Base-by-base conservation (phyloP, 2,888 invertebrate species). In the Panorpa germanica region DNA sequence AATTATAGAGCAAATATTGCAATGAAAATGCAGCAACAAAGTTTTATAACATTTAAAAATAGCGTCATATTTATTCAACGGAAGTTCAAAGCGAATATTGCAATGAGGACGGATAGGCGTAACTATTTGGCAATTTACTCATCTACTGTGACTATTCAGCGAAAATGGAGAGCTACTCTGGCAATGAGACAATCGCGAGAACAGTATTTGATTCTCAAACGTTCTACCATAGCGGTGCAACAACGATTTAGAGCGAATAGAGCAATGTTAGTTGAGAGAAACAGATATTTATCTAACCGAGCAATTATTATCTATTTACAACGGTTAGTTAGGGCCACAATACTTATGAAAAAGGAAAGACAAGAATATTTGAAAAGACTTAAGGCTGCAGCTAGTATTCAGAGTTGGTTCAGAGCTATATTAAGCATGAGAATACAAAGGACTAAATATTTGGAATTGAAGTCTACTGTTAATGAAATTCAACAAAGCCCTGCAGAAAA, bases 321-420 rank as follows among this genome's bases (percentile, higher is more conserved):
- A n/a, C n/a, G n/a, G n/a, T n/a, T n/a, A n/a, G n/a, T n/a, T n/a
- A n/a, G n/a, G n/a, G 45, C 45, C 4, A 40, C 37, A 8, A 36
- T 36, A 4, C 35, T 39, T 26, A 53, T 51, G 52, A 36, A 41
- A 5, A 25, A 32, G 4, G 38, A 46, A 9, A 41, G 41, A 4
- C 12, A 23, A 3, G 32, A 40, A 2, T 53, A 42, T 31, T 11
- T 40, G 1, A 19, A 33, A 4, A 28, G 47, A 2, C 39, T 35
- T 24, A 12, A 15, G 2, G 39, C 45, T 3, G 36, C 41, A 2
- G 19, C 53, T 1, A 29, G 36, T 3, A 14, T 59, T 2, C 60
- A 60, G 34, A 40, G 42, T 13, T 41, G 41, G 2, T 51, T 47
- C 37, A 47, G 55, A n/a, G 49, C 43, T 1, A 31, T 21, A 3